These are phyloP conservation scores for Diplogasteroides magnus DNA, from an alignment of 1,140 invertebrate genomes.

Conservation along the genomic window DNA sequence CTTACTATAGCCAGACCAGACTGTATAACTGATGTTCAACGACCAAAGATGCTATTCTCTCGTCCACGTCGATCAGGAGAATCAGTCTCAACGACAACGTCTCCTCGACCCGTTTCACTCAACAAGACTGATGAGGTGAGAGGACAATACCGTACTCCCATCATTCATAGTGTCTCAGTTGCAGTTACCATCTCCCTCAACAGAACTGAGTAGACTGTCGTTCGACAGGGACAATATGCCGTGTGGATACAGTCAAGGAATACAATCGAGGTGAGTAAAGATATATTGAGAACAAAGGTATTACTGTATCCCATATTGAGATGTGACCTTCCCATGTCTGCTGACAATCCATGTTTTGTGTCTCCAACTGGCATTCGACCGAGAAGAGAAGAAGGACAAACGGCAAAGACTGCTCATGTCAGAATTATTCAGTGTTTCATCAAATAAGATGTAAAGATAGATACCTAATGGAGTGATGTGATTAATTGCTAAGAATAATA, in stretches of 20 bases:
- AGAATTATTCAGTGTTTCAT: not conserved
- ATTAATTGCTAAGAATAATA: not conserved
- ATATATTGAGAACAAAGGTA: not conserved
- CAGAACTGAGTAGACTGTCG: conserved; percentile 44
- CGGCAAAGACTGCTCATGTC: not conserved
- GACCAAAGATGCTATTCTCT: conserved; percentile 12
- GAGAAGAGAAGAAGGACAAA: not conserved
- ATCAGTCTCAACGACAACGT: no score
- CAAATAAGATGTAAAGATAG: no score
- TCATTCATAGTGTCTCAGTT: no score
- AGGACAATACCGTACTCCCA: no score
- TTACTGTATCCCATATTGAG: not conserved
- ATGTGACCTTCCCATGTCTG: not conserved
- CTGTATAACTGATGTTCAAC: not conserved
- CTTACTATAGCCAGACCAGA: conserved; percentile 2
- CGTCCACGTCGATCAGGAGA: not conserved
- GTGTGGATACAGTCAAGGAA: no score
- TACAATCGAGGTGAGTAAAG: not conserved
- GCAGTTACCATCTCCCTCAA: conserved; percentile 52
- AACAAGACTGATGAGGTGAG: conserved; percentile 20
- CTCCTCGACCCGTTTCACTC: not conserved
- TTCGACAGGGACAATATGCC: conserved; percentile 31
- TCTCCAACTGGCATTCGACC: not conserved
- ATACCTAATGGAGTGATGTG: not conserved
- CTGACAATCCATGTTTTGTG: not conserved